Base-by-base conservation (phyloP, 2,888 invertebrate species). In the Phrixothrix hirtus region DNA sequence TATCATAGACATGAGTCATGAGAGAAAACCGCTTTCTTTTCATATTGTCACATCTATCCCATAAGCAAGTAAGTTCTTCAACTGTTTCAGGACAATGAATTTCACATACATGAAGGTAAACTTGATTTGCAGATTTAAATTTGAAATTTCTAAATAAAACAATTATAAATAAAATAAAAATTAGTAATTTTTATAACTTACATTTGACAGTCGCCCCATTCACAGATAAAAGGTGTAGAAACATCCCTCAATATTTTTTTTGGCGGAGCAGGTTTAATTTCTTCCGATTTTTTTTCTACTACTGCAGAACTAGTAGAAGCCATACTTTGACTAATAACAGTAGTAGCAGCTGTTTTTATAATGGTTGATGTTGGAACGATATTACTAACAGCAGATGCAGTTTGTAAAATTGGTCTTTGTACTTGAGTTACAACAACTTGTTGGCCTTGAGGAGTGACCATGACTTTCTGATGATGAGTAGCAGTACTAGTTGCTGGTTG, bases 1-100 rank as follows among this genome's bases (percentile, higher is more conserved):
- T 89, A 78, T 98, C 98, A 66, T 91, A 89, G 55, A 98, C 81
- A 77, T 99, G 99, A 51, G 98, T 97, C 84, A 97, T 92, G 26
- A 98, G 79, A 1, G 98, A 98, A 79, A 96, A 96, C 44, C 93
- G 84, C 70, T 90, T 88, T 47, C 97, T 78, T 46, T 91, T 89
- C 74, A 96, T 85, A 31, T 88, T 85, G 78, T 97, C 97, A 75
- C 95, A 95, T 26, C 86, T 81, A 17, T 89, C 86, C 97, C 97
- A 97, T 73, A 89, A 80, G 72, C 97, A 97, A 11, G 89, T 82
- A 57, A 91, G 87, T 71, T 93, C 92, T 45, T 77, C 69, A 46
- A 78, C 78, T 55, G 82, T 82, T 10, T 73, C 74, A 9, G 92
- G 91, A 75, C 90, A 89, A 77, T 97, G 96, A 0, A 82, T 81